Evolutionary conservation across 2,888 invertebrate species (phyloP).

Genomic region (Macaria notata): DNA sequence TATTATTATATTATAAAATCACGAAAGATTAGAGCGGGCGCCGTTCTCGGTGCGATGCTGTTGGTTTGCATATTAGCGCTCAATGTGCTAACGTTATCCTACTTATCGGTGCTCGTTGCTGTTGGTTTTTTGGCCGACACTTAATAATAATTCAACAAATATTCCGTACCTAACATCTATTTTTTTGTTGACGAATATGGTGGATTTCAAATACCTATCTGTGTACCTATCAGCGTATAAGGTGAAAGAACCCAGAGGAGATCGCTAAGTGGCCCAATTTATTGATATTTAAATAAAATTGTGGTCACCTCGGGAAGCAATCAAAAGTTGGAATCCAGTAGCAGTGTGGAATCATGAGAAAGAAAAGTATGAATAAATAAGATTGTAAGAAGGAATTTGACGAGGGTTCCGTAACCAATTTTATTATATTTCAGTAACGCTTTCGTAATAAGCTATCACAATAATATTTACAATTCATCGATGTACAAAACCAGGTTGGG

Average conservation of each 20-base stretch:
- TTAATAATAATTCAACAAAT: slow-evolving; percentile 54
- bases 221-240: slow-evolving; percentile 26
- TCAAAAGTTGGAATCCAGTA: slow-evolving; percentile 74
- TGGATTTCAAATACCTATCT: slow-evolving; percentile 30
- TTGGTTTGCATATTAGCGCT: slow-evolving; percentile 65
- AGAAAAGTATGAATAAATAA: slow-evolving; percentile 65
- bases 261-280: slow-evolving; percentile 51
- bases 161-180: slow-evolving; percentile 34
- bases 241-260: slow-evolving; percentile 52
- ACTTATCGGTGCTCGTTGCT: slow-evolving; percentile 62
- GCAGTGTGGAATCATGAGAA: slow-evolving; percentile 76
- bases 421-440: no score
- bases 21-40: slow-evolving; percentile 61
- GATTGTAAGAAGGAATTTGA: slow-evolving; percentile 37
- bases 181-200: slow-evolving; percentile 41
- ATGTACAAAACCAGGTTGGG: no score
- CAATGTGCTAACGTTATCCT: slow-evolving; percentile 68
- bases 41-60: slow-evolving; percentile 52
- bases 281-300: slow-evolving; percentile 72
- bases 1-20: slow-evolving; percentile 77
- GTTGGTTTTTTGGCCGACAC: slow-evolving; percentile 65
- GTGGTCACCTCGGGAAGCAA: slow-evolving; percentile 61
- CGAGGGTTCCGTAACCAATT: slow-evolving; percentile 52
- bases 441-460: no score
- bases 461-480: no score